Evolutionary conservation across 30 jellyfish, hydroid and myxozoan genomes (phyloP).

Genomic region (Nemopilema nomurai): DNA sequence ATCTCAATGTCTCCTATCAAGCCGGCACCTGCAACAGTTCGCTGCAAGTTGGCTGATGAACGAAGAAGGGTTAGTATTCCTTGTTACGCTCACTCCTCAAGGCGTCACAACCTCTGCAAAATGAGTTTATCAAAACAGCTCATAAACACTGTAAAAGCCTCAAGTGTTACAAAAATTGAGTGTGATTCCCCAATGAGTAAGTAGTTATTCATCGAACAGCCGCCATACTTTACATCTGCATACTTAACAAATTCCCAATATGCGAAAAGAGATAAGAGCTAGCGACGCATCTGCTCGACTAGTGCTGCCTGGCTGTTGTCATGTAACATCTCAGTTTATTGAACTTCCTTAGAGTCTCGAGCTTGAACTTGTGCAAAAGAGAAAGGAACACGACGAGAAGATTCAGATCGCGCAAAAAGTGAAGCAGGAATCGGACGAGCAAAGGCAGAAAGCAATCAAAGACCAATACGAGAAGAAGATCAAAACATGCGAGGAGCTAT

Average conservation of each 20-base stretch:
- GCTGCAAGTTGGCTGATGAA: constrained; percentile 64
- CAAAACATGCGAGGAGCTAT: constrained; percentile 50
- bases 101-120: too few species aligned
- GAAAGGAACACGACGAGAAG: constrained; percentile 54
- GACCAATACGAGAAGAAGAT: constrained; percentile 54
- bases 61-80: constrained; percentile 35
- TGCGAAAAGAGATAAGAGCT: too few species aligned
- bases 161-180: too few species aligned
- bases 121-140: too few species aligned
- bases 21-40: constrained; percentile 47
- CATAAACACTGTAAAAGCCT: too few species aligned
- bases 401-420: constrained; percentile 24
- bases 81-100: neutral
- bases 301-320: too few species aligned
- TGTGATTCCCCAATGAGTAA: too few species aligned
- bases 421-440: constrained; percentile 28
- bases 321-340: too few species aligned
- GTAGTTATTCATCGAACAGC: too few species aligned
- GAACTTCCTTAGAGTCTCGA: constrained; percentile 1
- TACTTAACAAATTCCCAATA: too few species aligned
- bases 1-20: constrained; percentile 55
- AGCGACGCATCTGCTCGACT: too few species aligned
- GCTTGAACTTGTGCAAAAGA: constrained; percentile 15
- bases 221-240: too few species aligned
- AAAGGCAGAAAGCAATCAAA: constrained; percentile 22